Evolutionary conservation across 2,888 invertebrate species (phyloP).

Genomic region (Rhodophaea formosa): DNA sequence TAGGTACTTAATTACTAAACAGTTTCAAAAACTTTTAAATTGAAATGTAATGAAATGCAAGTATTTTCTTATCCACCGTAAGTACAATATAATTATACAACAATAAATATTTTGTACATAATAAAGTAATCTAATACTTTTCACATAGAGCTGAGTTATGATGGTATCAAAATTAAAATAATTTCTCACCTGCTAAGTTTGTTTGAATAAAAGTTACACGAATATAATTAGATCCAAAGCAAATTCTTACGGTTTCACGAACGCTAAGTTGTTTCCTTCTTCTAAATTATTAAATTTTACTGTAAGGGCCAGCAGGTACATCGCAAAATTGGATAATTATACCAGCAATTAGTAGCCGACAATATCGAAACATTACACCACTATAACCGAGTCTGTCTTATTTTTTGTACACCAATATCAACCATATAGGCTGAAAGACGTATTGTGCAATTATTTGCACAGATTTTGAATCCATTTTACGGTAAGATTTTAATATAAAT

Average conservation of each 20-base stretch:
- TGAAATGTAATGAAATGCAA: too few relatives aligned
- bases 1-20: not conserved
- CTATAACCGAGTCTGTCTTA: not conserved
- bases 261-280: not conserved
- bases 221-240: too few relatives aligned
- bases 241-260: too few relatives aligned
- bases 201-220: too few relatives aligned
- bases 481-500: not conserved
- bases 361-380: not conserved
- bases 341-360: not conserved
- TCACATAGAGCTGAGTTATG: too few relatives aligned
- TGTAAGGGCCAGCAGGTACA: not conserved
- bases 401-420: not conserved
- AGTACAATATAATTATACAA: too few relatives aligned
- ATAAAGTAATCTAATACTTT: too few relatives aligned
- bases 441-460: not conserved
- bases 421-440: not conserved
- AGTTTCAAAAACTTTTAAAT: too few relatives aligned
- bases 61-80: too few relatives aligned
- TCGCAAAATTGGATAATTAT: constrained; percentile 2
- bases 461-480: not conserved
- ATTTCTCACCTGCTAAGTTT: too few relatives aligned
- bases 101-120: too few relatives aligned
- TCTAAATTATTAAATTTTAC: not conserved
- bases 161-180: too few relatives aligned